Evolutionary conservation across 2,888 invertebrate species (phyloP).

Genomic region (Labia minor): DNA sequence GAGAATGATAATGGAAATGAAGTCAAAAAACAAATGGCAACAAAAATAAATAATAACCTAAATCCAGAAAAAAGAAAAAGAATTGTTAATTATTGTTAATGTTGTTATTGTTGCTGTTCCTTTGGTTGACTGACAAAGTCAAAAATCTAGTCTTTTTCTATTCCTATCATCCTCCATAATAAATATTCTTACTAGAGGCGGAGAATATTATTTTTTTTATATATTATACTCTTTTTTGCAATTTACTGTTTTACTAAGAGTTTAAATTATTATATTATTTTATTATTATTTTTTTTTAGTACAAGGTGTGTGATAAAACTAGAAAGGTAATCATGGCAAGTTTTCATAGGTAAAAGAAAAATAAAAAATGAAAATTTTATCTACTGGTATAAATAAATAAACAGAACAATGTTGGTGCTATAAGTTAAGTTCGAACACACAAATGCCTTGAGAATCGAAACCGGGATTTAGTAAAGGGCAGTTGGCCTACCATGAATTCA

Average conservation of each 20-base stretch:
- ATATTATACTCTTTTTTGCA: background rate
- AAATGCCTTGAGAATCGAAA: background rate
- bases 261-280: background rate
- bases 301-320: slow-evolving; percentile 13
- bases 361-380: too few species aligned
- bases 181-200: background rate
- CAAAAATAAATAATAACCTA: too few species aligned
- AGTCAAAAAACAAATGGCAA: background rate
- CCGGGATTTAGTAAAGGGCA: background rate
- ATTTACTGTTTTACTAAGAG: background rate
- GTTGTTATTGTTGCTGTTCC: slow-evolving; percentile 7
- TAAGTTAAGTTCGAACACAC: background rate
- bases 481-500: background rate
- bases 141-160: background rate
- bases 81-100: background rate
- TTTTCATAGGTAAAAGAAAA: background rate
- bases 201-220: background rate
- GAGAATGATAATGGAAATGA: background rate
- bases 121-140: background rate
- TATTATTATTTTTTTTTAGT: too few species aligned
- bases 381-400: background rate
- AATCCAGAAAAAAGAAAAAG: too few species aligned
- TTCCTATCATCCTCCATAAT: background rate
- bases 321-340: background rate
- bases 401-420: slow-evolving; percentile 1